Evolutionary conservation across 2,113 vertebrate species (phyloP).

Genomic region (Ornithorhynchus anatinus): DNA sequence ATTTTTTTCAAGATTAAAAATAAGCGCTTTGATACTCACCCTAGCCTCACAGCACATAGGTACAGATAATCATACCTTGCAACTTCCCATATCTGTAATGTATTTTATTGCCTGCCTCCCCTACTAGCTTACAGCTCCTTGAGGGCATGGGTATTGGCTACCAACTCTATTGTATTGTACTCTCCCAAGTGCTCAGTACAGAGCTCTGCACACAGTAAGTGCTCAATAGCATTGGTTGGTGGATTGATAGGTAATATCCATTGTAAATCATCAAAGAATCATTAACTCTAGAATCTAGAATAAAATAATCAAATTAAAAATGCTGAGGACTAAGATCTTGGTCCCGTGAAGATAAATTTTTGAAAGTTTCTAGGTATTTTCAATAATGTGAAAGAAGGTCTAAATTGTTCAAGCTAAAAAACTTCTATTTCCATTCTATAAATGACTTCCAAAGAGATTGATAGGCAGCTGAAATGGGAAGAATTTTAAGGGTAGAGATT

Average conservation of each 20-base stretch:
- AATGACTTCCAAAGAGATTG: slow-evolving; percentile 35
- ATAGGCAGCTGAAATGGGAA: slow-evolving; percentile 4
- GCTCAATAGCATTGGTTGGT: too few relatives aligned
- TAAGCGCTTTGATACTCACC: too few relatives aligned
- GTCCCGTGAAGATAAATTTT: slow-evolving; percentile 49
- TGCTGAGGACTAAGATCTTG: slow-evolving; percentile 53
- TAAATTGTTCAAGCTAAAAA: not conserved
- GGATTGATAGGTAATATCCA: too few relatives aligned
- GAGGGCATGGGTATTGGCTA: too few relatives aligned
- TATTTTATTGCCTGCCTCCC: too few relatives aligned
- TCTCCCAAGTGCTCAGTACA: too few relatives aligned
- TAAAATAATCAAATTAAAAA: slow-evolving; percentile 65
- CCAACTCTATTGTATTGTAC: too few relatives aligned
- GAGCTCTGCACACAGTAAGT: too few relatives aligned
- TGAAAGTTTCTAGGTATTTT: slow-evolving; percentile 39
- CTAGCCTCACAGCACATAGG: too few relatives aligned
- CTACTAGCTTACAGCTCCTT: too few relatives aligned
- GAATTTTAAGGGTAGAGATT: not conserved
- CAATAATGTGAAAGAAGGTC: slow-evolving; percentile 8
- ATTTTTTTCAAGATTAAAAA: slow-evolving; percentile 37
- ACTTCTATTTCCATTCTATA: slow-evolving; percentile 44
- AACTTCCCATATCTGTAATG: too few relatives aligned
- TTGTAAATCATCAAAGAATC: slow-evolving; percentile 28
- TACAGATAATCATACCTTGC: too few relatives aligned
- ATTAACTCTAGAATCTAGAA: slow-evolving; percentile 52